These are phyloP conservation scores for Erythrocebus patas DNA, from an alignment of 2,113 vertebrate genomes.

Conservation along the genomic window DNA sequence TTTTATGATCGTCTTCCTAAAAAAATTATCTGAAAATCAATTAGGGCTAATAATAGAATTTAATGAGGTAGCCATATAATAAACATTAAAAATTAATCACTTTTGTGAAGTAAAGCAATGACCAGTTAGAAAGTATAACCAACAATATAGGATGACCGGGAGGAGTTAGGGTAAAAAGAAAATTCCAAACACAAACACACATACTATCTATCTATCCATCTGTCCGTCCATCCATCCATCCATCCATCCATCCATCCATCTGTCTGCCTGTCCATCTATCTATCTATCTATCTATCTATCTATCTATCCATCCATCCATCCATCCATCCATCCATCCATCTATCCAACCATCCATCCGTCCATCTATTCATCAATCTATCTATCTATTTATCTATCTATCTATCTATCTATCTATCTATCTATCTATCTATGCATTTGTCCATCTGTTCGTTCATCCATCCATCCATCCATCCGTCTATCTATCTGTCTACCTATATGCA, in stretches of 20 bases:
- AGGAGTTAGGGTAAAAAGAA: background rate
- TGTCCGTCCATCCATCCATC: rapidly evolving
- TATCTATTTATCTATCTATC: too few relatives aligned
- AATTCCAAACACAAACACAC: background rate
- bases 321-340: too few relatives aligned
- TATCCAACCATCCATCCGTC: rapidly evolving
- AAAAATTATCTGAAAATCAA: background rate
- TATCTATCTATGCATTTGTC: too few relatives aligned
- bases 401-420: too few relatives aligned
- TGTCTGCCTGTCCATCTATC: too few relatives aligned
- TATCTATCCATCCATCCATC: rapidly evolving
- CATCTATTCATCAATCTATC: rapidly evolving
- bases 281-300: rapidly evolving
- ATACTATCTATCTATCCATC: too few relatives aligned
- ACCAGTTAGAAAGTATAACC: background rate
- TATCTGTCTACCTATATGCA: too few relatives aligned
- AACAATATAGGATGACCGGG: background rate
- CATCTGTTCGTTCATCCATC: too few relatives aligned
- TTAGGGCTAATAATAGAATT: background rate
- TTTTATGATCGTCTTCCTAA: background rate
- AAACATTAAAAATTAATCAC: background rate
- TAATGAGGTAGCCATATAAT: background rate
- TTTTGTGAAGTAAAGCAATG: background rate
- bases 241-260: too few relatives aligned
- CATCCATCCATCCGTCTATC: too few relatives aligned